Percentiles rank a stretch among this genome's conserved stretches.
phyloP scores from a whole-genome alignment of 1,140 invertebrate genomes.

The Mactra quadrangularis region DNA sequence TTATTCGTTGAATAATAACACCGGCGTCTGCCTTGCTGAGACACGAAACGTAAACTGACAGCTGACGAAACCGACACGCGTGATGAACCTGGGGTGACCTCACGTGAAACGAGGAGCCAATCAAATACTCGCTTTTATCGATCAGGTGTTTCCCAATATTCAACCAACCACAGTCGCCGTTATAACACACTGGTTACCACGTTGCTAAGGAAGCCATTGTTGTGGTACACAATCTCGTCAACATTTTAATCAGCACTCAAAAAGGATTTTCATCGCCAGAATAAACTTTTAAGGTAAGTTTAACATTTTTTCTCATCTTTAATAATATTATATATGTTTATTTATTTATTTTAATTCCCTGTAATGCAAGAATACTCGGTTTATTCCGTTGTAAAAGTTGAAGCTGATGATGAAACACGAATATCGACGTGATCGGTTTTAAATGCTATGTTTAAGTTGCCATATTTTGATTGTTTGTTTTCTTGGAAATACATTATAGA shows the following conservation, averaged over 20 bases:
- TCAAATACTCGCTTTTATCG: slow-evolving; percentile 14
- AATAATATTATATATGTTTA: neutral
- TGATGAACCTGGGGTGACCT: slow-evolving; percentile 42
- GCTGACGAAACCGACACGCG: slow-evolving; percentile 27
- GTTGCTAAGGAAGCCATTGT: slow-evolving; percentile 64
- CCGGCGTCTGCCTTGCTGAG: slow-evolving; percentile 32
- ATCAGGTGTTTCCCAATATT: neutral
- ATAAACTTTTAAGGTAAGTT: slow-evolving; percentile 27
- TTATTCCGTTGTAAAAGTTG: too few relatives aligned
- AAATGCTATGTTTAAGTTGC: too few relatives aligned
- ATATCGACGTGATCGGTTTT: too few relatives aligned
- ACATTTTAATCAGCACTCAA: neutral
- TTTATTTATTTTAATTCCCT: too few relatives aligned
- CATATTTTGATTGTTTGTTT: too few relatives aligned
- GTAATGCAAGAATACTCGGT: too few relatives aligned
- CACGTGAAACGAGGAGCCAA: slow-evolving; percentile 25
- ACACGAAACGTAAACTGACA: slow-evolving; percentile 53
- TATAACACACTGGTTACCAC: neutral
- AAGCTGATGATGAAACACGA: too few relatives aligned
- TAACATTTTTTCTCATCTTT: neutral
- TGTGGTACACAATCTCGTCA: slow-evolving; percentile 18
- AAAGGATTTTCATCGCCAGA: too few relatives aligned
- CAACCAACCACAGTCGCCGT: slow-evolving; percentile 18
- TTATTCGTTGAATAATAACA: too few relatives aligned
- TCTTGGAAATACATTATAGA: too few relatives aligned